phyloP scores from a whole-genome alignment of 2,797 vertebrate species.

The Jordanella pulchra region DNA sequence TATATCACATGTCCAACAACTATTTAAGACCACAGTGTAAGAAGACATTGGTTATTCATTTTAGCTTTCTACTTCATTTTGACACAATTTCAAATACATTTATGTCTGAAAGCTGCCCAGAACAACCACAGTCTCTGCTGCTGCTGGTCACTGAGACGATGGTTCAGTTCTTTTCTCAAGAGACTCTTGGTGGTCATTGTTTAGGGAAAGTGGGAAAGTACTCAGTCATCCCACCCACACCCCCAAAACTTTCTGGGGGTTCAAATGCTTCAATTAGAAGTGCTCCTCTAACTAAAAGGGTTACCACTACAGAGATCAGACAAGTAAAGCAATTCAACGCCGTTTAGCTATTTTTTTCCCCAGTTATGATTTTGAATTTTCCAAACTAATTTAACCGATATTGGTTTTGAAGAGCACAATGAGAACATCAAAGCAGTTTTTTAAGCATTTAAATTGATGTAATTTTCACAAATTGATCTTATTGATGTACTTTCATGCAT shows the following conservation, averaged over 20 bases:
- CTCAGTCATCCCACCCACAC: conserved; percentile 35
- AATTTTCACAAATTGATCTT: background rate
- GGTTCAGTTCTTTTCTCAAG: conserved; percentile 62
- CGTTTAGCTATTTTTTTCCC: conserved; percentile 26
- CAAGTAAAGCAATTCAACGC: conserved; percentile 37
- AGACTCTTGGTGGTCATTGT: conserved; percentile 55
- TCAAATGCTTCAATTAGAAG: conserved; percentile 55
- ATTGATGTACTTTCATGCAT: background rate
- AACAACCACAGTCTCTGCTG: conserved; percentile 35
- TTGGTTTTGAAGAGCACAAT: conserved; percentile 1
- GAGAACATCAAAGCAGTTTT: background rate
- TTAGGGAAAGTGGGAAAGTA: conserved; percentile 41
- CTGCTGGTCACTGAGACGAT: conserved; percentile 31
- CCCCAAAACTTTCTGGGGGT: conserved; percentile 34
- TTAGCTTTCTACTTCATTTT: conserved; percentile 44
- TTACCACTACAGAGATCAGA: conserved; percentile 38
- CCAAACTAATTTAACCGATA: conserved; percentile 12
- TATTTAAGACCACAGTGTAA: conserved; percentile 25
- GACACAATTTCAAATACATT: conserved; percentile 44
- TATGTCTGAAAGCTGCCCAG: conserved; percentile 57
- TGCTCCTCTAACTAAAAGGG: conserved; percentile 42
- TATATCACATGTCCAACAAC: conserved; percentile 19
- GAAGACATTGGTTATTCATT: conserved; percentile 42
- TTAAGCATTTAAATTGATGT: background rate
- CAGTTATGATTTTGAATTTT: conserved; percentile 9